Evolutionary conservation across 2,888 invertebrate species (phyloP).

Genomic region (Calameuta idolon): DNA sequence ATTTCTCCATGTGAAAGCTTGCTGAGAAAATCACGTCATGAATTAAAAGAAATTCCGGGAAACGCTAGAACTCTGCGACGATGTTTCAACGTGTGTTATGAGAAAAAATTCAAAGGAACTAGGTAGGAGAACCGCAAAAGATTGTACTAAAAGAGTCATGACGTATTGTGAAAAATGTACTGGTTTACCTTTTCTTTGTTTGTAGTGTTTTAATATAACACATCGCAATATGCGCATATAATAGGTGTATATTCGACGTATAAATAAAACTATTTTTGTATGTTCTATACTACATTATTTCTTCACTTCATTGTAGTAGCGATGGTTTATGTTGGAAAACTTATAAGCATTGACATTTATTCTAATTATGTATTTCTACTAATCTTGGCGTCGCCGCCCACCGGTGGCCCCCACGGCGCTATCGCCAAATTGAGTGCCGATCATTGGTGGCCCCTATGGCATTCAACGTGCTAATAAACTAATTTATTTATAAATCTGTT

Average conservation of each 20-base stretch:
- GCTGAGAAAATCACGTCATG: conserved; percentile 21
- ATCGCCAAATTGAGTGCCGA: no score
- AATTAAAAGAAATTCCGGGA: conserved; percentile 26
- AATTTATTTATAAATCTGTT: no score
- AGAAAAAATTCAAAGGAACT: conserved; percentile 22
- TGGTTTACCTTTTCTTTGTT: conserved; percentile 1
- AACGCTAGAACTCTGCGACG: conserved; percentile 16
- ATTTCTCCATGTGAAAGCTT: conserved; percentile 16
- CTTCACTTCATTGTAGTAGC: neutral
- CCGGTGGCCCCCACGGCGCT: no score
- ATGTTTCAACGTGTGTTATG: conserved; percentile 13
- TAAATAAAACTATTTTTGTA: neutral
- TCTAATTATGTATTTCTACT: no score
- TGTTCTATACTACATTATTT: neutral
- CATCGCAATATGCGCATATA: conserved; percentile 14
- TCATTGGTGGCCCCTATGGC: no score
- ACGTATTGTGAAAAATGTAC: conserved; percentile 20
- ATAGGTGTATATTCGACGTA: conserved; percentile 8
- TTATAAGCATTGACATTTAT: no score
- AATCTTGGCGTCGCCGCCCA: no score
- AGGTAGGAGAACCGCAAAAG: conserved; percentile 18
- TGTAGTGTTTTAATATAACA: conserved; percentile 17
- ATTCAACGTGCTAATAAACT: no score
- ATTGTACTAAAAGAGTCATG: conserved; percentile 22
- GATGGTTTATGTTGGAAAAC: no score